Evolutionary conservation across 2,888 invertebrate genomes (phyloP).

Genomic region (Callosobruchus maculatus): DNA sequence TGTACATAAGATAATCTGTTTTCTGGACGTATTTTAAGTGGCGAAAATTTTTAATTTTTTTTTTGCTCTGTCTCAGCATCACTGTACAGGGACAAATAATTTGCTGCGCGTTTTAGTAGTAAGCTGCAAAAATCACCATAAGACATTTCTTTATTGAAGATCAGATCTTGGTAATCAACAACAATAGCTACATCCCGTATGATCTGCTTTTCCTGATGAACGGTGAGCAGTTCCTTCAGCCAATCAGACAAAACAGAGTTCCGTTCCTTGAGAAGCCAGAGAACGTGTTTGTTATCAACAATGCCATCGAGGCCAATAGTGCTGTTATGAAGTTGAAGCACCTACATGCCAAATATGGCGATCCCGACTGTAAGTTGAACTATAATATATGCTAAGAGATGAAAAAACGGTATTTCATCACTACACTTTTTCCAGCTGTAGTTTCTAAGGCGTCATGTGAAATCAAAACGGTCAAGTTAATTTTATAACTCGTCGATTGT

Average conservation of each 20-base stretch:
- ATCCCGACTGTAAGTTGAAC: conserved; percentile 15
- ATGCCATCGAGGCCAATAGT: conserved; percentile 53
- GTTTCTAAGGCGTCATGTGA: no score
- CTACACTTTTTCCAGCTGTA: no score
- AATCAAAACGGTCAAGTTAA: no score
- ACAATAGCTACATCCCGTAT: conserved; percentile 48
- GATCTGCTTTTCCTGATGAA: conserved; percentile 56
- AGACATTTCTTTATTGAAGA: conserved; percentile 37
- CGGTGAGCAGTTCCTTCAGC: conserved; percentile 58
- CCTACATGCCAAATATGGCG: conserved; percentile 11
- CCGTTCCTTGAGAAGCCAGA: conserved; percentile 45
- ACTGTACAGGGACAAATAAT: no score
- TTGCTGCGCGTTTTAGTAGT: no score
- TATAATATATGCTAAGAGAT: no score
- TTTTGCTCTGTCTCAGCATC: no score
- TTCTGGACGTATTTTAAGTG: conserved; percentile 40
- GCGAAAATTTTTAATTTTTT: no score
- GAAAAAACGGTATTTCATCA: no score
- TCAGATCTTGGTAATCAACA: conserved; percentile 56
- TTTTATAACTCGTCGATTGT: no score
- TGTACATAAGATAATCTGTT: conserved; percentile 4
- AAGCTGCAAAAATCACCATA: no score
- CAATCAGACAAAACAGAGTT: conserved; percentile 40
- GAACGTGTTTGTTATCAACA: conserved; percentile 63
- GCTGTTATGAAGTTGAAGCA: conserved; percentile 45